Evolutionary conservation across 2,797 vertebrate species (phyloP), one percentile per base, ranked within the genome.

Genomic region (Melanotaenia trifasciata): DNA sequence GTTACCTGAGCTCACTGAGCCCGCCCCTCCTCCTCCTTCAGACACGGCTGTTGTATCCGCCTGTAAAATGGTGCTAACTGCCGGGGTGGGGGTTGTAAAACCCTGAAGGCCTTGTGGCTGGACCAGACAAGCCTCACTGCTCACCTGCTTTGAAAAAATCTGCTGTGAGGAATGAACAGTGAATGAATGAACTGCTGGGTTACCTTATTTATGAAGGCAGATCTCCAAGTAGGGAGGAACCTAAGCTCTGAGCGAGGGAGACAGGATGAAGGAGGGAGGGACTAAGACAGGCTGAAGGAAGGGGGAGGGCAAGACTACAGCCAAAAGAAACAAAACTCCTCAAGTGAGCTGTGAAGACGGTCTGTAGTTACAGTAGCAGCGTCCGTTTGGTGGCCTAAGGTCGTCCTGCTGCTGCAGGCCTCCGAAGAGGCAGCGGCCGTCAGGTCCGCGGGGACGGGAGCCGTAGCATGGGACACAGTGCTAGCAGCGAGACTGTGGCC

Each of bases 101-200:
- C 70, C 69, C 76, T 79, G 74, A 54, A 80, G 57, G 72, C 78
- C 74, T 64, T 71, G 71, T 62, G 77, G 68, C 80, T 33, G 43
- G 74, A 59, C 74, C 2, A 16, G 65, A 70, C 83, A 88, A 87
- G 86, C 92, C 90, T 94, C 90, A 88, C 69, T n/a, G 87, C 94
- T 94, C 95, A 95, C 94, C 94, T 92, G 89, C 76, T 85, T 92
- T 94, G 88, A 61, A 82, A 94, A 92, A 92, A 94, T 93, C 84
- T 75, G 47, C 85, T 77, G 89, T 91, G 65, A 87, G 95, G 96
- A 97, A 98, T 97, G 96, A 95, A 93, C 91, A 95, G 96, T 93
- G 94, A 95, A 84, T 70, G 30, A 30, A 30, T 67, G 86, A 90
- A 58, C 83, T 80, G 93, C 90, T 81, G 86, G 91, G 84, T 92